phyloP scores from a whole-genome alignment of 2,113 vertebrate genomes.

The Rhizomys pruinosus region DNA sequence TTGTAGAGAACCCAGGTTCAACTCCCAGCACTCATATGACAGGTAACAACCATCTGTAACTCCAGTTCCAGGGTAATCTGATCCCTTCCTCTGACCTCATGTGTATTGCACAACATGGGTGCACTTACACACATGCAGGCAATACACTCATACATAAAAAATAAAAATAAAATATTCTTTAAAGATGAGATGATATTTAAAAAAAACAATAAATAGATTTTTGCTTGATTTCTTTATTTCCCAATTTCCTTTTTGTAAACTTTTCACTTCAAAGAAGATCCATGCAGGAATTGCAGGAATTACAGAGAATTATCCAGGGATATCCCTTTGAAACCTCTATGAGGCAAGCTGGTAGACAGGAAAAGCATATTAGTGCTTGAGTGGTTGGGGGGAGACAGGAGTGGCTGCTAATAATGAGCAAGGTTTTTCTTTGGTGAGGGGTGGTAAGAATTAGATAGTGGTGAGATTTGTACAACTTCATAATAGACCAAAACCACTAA shows the following conservation, averaged over 20 bases:
- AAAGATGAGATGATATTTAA: not conserved
- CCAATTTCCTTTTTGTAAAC: not conserved
- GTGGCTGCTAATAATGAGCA: not conserved
- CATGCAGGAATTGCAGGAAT: not conserved
- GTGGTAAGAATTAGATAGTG: not conserved
- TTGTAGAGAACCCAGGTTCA: too few species aligned
- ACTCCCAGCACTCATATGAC: too few species aligned
- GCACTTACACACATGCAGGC: too few species aligned
- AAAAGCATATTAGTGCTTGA: not conserved
- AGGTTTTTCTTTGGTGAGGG: not conserved
- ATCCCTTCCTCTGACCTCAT: too few species aligned
- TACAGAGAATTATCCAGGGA: not conserved
- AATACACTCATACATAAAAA: too few species aligned
- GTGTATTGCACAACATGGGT: too few species aligned
- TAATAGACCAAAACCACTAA: not conserved
- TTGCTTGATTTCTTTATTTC: conserved; percentile 6
- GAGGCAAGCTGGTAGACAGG: not conserved
- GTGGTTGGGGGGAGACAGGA: not conserved
- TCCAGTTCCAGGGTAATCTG: too few species aligned
- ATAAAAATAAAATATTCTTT: too few species aligned
- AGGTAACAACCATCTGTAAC: too few species aligned
- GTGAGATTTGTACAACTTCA: not conserved
- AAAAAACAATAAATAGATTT: not conserved
- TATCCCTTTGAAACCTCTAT: not conserved
- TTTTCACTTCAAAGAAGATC: conserved; percentile 15